Percentiles rank a stretch among this genome's conserved stretches.
Evolutionary conservation across 1,140 invertebrate species (phyloP).

Genomic region (Drosophila ercepeae): DNA sequence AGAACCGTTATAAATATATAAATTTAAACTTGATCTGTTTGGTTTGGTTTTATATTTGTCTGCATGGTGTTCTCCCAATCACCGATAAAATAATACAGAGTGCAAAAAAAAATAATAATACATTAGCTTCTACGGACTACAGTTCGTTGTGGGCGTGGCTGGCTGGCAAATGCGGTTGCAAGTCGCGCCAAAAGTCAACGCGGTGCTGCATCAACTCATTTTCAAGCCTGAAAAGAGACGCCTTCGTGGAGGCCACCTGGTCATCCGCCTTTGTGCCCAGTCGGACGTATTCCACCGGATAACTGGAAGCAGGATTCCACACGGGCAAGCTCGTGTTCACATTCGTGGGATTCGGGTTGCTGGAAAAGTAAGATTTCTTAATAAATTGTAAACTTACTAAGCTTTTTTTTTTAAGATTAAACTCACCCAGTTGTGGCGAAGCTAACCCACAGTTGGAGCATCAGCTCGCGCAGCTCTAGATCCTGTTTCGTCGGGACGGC

Average conservation of each 20-base stretch:
- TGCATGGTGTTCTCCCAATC: neutral
- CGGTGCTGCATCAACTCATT: constrained; percentile 60
- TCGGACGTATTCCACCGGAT: constrained; percentile 83
- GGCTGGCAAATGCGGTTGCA: constrained; percentile 64
- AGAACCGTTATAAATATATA: constrained; percentile 18
- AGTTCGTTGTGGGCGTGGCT: constrained; percentile 26
- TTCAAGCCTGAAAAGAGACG: constrained; percentile 53
- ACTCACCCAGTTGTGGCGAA: constrained; percentile 88
- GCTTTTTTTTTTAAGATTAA: neutral
- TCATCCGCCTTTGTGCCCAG: constrained; percentile 80
- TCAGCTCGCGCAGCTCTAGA: constrained; percentile 84
- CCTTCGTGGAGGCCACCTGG: neutral
- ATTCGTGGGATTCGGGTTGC: constrained; percentile 84
- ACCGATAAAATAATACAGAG: constrained; percentile 2
- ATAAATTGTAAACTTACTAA: neutral
- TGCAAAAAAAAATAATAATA: constrained; percentile 8
- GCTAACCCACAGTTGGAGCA: constrained; percentile 89
- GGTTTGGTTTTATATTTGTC: neutral
- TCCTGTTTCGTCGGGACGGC: constrained; percentile 84
- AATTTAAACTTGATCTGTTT: neutral
- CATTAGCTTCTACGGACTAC: constrained; percentile 39
- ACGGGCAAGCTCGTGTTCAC: constrained; percentile 66
- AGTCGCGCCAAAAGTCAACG: constrained; percentile 64
- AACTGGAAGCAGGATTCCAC: constrained; percentile 84
- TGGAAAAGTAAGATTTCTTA: constrained; percentile 34